Evolutionary conservation across 2,888 invertebrate species (phyloP).

Genomic region (Prosapia bicincta): DNA sequence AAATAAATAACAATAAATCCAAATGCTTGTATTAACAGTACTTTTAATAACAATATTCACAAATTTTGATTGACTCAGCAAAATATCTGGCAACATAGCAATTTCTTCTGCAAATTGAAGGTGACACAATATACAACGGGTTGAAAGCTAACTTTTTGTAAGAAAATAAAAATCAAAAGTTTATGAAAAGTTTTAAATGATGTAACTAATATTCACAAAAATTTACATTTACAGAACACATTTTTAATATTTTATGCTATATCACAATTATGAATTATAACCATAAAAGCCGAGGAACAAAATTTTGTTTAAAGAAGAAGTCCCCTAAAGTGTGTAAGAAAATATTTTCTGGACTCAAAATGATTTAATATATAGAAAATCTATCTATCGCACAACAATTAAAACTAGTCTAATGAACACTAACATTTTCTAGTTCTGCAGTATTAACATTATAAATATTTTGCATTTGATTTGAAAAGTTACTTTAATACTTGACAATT

Average conservation of each 20-base stretch:
- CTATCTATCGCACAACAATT: neutral
- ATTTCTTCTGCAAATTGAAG: neutral
- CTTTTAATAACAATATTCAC: neutral
- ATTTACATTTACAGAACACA: neutral
- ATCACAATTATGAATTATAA: neutral
- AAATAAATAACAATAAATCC: neutral
- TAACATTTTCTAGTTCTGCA: neutral
- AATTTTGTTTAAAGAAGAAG: neutral
- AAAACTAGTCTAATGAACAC: neutral
- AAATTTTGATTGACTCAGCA: neutral
- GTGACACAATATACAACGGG: neutral
- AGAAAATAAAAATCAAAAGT: neutral
- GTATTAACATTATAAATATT: neutral
- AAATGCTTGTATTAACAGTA: neutral
- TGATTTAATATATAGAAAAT: neutral
- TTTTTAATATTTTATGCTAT: neutral
- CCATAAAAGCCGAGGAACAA: neutral
- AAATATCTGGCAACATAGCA: neutral
- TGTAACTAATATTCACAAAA: neutral
- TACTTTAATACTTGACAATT: neutral
- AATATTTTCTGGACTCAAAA: constrained; percentile 1
- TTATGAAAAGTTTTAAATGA: neutral
- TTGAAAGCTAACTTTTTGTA: neutral
- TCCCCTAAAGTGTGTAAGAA: neutral
- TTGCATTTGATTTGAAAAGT: neutral